Percentiles rank a stretch among this genome's conserved stretches.
These are phyloP conservation scores for Netelia melanura DNA, from an alignment of 2,888 invertebrate genomes.

Conservation along the genomic window DNA sequence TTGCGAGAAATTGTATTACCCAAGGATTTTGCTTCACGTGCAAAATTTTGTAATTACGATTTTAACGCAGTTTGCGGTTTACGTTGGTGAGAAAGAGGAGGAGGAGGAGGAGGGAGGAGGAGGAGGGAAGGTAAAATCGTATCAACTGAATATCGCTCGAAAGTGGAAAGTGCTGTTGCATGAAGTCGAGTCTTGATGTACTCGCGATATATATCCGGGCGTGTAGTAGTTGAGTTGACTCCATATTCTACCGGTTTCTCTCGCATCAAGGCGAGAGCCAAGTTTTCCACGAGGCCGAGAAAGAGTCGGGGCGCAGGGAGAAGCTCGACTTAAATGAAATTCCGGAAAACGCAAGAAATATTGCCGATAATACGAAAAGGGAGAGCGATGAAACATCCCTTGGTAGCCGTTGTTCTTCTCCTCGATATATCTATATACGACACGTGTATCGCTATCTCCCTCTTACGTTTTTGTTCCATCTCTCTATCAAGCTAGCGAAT, in stretches of 20 bases:
- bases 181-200: slow-evolving; percentile 14
- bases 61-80: not conserved
- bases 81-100: not conserved
- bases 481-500: slow-evolving; percentile 40
- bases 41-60: slow-evolving; percentile 24
- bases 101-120: too few species aligned
- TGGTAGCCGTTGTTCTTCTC: slow-evolving; percentile 2
- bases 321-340: slow-evolving; percentile 51
- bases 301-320: not conserved
- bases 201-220: not conserved
- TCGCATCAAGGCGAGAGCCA: not conserved
- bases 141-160: not conserved
- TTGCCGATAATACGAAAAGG: slow-evolving; percentile 58
- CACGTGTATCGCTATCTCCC: slow-evolving; percentile 14
- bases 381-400: slow-evolving; percentile 21
- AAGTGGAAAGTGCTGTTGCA: not conserved
- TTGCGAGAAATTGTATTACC: not conserved
- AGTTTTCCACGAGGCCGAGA: not conserved
- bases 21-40: slow-evolving; percentile 13
- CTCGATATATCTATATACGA: slow-evolving; percentile 24
- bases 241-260: not conserved
- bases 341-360: slow-evolving; percentile 62
- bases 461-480: slow-evolving; percentile 32
- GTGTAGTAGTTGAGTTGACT: slow-evolving; percentile 21
- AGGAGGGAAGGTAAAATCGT: not conserved